Evolutionary conservation across 2,113 vertebrate genomes (phyloP), one percentile per base, ranked within the genome.

Genomic region (Triplophysa siluroides): DNA sequence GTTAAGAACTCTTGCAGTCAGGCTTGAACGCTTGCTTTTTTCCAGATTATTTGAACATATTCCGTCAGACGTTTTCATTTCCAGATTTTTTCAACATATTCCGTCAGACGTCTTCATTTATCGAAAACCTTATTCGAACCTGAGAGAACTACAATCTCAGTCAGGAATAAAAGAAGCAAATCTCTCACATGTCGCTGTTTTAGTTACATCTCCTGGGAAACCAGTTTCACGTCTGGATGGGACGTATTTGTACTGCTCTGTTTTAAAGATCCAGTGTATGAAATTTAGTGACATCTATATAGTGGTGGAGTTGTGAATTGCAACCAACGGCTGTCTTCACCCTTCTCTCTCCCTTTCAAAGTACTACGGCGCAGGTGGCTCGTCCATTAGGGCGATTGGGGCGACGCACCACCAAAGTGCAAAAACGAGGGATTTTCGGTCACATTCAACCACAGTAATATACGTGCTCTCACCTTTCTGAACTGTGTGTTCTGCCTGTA

Each of bases 11-110:
- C 43, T 78, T 6, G 21, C 47, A 12, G 33, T 38, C 33, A 8
- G 65, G 61, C 68, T 84, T 14, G 78, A 78, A 26, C 41, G 64
- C 67, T 75, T n/a, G 45, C 50, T 74, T 7, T 38, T 52, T 11
- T 52, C 70, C 68, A 68, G 60, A 61, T 21, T 23, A 10, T 23
- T 62, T 56, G 23, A 13, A 19, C 64, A 58, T 18, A 19, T 75
- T 66, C 47, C 8, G 29, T 64, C 68, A 67, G 52, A 66, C 54
- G 73, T 3, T 12, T 6, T 24, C 50, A n/a, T n/a, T n/a, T n/a
- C 70, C 68, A 68, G 60, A 61, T 21, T 23, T 13, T 23, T 62
- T 56, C 19, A 13, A 19, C 64, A 58, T 18, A 19, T 75, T 66
- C 47, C 8, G 29, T 64, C 68, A 67, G 52, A 66, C 54, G 73